Conservation (phyloP, 2,888 invertebrate genomes). For the Drosophila monieri region DNA sequence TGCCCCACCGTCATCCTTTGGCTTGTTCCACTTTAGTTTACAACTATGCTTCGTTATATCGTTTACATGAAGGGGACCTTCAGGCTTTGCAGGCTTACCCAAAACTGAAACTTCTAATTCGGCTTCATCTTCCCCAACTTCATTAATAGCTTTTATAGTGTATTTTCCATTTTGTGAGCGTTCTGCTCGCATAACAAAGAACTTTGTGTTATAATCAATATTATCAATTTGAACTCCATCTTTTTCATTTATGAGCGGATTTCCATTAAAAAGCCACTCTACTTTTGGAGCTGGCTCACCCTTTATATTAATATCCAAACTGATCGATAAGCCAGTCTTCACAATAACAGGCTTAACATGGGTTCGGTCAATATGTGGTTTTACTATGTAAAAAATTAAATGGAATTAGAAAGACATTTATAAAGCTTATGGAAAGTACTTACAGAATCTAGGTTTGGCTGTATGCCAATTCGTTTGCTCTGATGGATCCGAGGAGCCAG, state of each 20-base stretch:
- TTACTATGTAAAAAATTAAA: slow-evolving; percentile 86
- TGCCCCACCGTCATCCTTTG: slow-evolving; percentile 97
- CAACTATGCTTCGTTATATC: slow-evolving; percentile 97
- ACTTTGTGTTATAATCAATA: slow-evolving; percentile 95
- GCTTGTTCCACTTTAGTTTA: slow-evolving; percentile 95
- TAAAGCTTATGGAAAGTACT: slow-evolving; percentile 83
- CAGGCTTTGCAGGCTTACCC: slow-evolving; percentile 90
- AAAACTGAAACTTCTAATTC: slow-evolving; percentile 95
- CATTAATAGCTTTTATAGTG: slow-evolving; percentile 94
- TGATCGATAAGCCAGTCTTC: slow-evolving; percentile 94
- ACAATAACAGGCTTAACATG: slow-evolving; percentile 93
- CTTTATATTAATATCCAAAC: slow-evolving; percentile 93
- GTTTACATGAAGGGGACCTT: slow-evolving; percentile 94
- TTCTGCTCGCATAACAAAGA: slow-evolving; percentile 92
- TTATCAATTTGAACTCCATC: slow-evolving; percentile 89
- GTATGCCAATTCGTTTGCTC: slow-evolving; percentile 96
- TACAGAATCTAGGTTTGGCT: slow-evolving; percentile 94
- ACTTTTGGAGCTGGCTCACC: slow-evolving; percentile 97
- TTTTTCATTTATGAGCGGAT: slow-evolving; percentile 87
- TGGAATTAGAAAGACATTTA: background rate
- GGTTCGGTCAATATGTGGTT: slow-evolving; percentile 96
- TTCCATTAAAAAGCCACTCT: slow-evolving; percentile 93
- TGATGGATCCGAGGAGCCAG: slow-evolving; percentile 95
- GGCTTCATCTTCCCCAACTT: slow-evolving; percentile 96
- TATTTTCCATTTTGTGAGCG: slow-evolving; percentile 94